Evolutionary conservation across 2,797 vertebrate species (phyloP), one percentile per base, ranked within the genome.

Genomic region (Amazona ochrocephala): DNA sequence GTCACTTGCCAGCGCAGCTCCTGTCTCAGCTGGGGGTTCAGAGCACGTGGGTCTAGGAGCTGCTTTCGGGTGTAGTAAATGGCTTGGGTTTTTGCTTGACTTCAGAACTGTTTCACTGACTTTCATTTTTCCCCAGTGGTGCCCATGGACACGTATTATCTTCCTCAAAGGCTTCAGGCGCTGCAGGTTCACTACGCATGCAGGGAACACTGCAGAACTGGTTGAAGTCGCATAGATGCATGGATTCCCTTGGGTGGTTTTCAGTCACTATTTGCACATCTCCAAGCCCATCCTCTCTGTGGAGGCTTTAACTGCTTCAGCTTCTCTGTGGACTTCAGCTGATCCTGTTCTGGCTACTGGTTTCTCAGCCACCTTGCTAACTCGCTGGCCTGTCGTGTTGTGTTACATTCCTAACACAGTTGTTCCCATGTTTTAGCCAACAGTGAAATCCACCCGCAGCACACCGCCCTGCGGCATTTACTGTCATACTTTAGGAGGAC

Each of bases 381-480:
- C 73, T 78, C 2, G 0, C 58, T 3, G 4, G 53, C 62, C 32
- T 84, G 66, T 53, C 50, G 15, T 7, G 44, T 48, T 0, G 0
- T 1, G 5, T 83, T 67, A 15, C 62, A 54, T 94, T 95, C 79
- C 53, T 53, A 5, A 9, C 34, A 56, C 91, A 91, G 89, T 89
- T 93, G 94, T 77, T 90, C 37, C 89, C 0, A 0, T 64, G 93
- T 61, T 90, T 84, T 27, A 87, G 89, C 79, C 87, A 78, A 5
- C 68, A 65, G 65, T 75, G 82, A 87, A 70, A 85, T 68, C 72
- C 76, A 75, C 79, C 85, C 41, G 2, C 64, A 54, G 78, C 7
- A 0, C 26, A 41, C n/a, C 13, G 11, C 34, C 72, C 82, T 1
- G 1, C 2, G 4, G 62, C 41, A 51, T 86, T 94, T 78, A 45